A percentile compares a stretch with the other conserved stretches of the same genome.
phyloP scores from a whole-genome alignment of 2,113 vertebrate species.

The Leptocoma aspasia region DNA sequence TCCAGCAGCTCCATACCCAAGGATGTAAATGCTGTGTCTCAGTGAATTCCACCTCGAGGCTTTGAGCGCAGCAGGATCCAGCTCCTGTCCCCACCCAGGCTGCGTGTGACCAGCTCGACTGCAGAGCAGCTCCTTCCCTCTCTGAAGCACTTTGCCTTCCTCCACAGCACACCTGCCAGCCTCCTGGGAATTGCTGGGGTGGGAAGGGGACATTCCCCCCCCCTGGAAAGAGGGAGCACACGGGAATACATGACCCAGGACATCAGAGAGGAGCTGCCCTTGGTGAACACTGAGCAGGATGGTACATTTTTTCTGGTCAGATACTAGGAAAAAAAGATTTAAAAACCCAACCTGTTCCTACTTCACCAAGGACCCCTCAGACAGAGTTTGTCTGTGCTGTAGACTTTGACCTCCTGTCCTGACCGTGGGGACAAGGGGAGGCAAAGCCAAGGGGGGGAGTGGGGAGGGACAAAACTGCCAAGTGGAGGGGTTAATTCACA shows the following conservation, averaged over 20 bases:
- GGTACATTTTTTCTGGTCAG: neutral
- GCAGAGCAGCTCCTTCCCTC: neutral
- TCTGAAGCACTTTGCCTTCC: neutral
- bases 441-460: neutral
- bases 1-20: neutral
- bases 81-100: neutral
- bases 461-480: neutral
- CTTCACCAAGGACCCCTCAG: neutral
- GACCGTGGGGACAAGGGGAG: too few species aligned
- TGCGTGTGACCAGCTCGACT: neutral
- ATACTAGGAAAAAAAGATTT: neutral
- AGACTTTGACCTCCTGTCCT: neutral
- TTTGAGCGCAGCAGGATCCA: neutral
- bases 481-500: neutral
- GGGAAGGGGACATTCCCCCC: neutral
- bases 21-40: neutral
- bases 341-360: neutral
- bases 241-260: rapidly evolving
- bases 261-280: neutral
- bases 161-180: neutral
- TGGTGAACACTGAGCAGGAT: neutral
- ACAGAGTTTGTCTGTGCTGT: neutral
- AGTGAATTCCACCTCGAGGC: neutral
- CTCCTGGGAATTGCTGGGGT: rapidly evolving
- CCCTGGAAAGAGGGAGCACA: rapidly evolving